Evolutionary conservation across 2,888 invertebrate genomes (phyloP), one percentile per base, ranked within the genome.

Genomic region (Drosophila pseudotakahashii): DNA sequence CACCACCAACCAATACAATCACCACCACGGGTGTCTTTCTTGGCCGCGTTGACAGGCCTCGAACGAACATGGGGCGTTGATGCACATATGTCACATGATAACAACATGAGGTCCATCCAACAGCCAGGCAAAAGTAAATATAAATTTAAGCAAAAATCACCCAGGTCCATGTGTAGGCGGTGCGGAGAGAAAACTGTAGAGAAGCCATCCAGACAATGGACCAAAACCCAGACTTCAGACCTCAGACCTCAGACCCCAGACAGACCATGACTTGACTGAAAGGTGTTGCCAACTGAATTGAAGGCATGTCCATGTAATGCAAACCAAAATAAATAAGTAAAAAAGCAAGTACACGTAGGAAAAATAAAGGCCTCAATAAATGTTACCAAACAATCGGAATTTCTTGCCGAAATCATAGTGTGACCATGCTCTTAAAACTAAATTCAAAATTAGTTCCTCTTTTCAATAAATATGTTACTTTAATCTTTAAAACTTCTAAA

Each of bases 61-160:
- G 71, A 59, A 59, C 84, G 79, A 87, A 89, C 79, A 79, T 81
- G 79, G 88, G 81, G 86, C 88, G 86, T 89, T 89, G 89, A 87
- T 89, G 89, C 86, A 89, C 89, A 89, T 89, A 89, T 86, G 89
- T 86, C 85, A 86, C 89, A 81, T 73, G 88, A 76, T 89, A 88
- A 89, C 89, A 89, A 89, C 89, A 89, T 83, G 89, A 75, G 71
- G 71, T 71, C 76, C 45, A 51, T 59, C 57, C 75, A 54, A 48
- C 73, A 60, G 66, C 48, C 74, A 26, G 67, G 52, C 74, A 62
- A 75, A 73, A 73, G 82, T 74, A 85, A 88, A 84, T 89, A 84
- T 89, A 84, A 89, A 89, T 85, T 84, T 86, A 73, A 82, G 89
- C 86, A 82, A 89, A 84, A 89, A 84, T 84, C 89, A 89, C 82